Evolutionary conservation across 2,888 invertebrate genomes (phyloP).

Genomic region (Polydrusus tereticollis): DNA sequence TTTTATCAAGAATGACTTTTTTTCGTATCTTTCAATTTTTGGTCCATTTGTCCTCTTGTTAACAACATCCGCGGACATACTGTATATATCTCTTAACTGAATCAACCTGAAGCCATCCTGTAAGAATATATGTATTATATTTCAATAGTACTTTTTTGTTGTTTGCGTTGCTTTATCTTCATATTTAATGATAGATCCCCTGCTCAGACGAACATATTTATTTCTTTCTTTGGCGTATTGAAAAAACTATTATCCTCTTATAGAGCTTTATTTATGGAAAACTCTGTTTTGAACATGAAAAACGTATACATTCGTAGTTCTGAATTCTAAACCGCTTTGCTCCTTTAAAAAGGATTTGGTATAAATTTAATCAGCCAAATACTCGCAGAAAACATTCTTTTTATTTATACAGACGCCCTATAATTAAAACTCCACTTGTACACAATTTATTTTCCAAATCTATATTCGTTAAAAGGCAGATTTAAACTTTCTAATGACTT

Average conservation of each 20-base stretch:
- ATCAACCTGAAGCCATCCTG: no score
- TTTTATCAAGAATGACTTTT: no score
- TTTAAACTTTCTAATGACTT: conserved; percentile 14
- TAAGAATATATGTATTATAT: no score
- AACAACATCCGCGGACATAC: no score
- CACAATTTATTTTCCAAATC: conserved; percentile 9
- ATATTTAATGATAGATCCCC: neutral
- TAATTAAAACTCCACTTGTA: conserved; percentile 18
- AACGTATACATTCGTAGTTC: conserved; percentile 3
- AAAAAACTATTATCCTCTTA: conserved; percentile 16
- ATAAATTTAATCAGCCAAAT: conserved; percentile 16
- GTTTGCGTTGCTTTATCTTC: neutral
- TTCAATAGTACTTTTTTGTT: no score
- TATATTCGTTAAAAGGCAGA: conserved; percentile 7
- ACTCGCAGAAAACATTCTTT: neutral
- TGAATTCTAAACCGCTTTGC: conserved; percentile 7
- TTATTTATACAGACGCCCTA: conserved; percentile 8
- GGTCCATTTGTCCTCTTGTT: no score
- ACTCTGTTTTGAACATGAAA: neutral
- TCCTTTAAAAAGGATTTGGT: conserved; percentile 19
- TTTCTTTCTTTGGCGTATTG: neutral
- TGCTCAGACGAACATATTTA: neutral
- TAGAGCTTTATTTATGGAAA: conserved; percentile 3
- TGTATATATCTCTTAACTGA: no score
- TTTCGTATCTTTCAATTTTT: no score